phyloP scores from a whole-genome alignment of 2,888 invertebrate species.

The Amphipoea oculea region DNA sequence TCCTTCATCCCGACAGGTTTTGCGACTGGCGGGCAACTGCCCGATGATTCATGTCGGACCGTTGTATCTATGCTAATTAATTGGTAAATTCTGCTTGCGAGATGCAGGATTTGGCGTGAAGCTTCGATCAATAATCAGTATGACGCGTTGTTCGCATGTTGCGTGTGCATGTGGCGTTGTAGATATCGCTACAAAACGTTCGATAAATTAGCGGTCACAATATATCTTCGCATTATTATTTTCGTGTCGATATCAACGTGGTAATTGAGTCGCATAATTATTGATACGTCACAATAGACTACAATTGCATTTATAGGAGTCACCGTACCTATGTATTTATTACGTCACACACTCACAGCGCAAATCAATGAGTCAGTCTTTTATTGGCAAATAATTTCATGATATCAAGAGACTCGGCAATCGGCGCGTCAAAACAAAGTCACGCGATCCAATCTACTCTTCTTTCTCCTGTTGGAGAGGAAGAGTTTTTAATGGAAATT shows the following conservation, averaged over 20 bases:
- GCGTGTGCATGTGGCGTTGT: no score
- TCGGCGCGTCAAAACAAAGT: conserved; percentile 11
- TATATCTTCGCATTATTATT: background rate
- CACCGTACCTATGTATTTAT: conserved; percentile 3
- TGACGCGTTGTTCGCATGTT: no score
- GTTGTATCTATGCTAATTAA: no score
- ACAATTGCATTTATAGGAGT: conserved; percentile 13
- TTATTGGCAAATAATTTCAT: conserved; percentile 12
- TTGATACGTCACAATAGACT: conserved; percentile 13
- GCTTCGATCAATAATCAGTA: no score
- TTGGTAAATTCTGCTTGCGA: no score
- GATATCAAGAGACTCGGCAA: background rate
- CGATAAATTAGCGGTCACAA: background rate
- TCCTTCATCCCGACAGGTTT: no score
- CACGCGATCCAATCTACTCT: background rate
- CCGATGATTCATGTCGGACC: no score
- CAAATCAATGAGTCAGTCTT: conserved; percentile 24
- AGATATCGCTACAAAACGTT: background rate
- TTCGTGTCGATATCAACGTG: background rate
- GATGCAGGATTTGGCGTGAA: no score
- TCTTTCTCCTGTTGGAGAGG: no score
- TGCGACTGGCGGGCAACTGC: no score
- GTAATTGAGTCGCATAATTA: background rate
- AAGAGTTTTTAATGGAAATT: background rate
- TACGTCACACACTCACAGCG: background rate